Evolutionary conservation across 2,113 vertebrate genomes (phyloP).

Genomic region (Petrocephalus zakoni): DNA sequence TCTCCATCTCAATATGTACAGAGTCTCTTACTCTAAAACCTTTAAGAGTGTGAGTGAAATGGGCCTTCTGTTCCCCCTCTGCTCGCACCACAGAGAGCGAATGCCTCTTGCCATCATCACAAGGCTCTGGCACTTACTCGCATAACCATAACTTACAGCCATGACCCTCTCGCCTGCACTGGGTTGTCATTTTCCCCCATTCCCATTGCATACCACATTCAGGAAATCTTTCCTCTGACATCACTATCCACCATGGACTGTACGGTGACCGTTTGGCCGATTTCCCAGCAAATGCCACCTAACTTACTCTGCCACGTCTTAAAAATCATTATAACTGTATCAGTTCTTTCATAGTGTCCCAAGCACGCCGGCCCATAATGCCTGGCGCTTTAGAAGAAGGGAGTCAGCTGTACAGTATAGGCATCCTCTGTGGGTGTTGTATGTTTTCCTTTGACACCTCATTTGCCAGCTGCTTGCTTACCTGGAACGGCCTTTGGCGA

Average conservation of each 20-base stretch:
- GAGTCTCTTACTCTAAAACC: neutral
- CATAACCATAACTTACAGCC: neutral
- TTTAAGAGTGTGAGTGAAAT: too few relatives aligned
- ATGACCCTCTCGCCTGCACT: neutral
- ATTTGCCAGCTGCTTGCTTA: neutral
- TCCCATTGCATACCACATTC: neutral
- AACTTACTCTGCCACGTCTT: neutral
- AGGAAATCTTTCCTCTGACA: neutral
- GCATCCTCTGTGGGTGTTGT: neutral
- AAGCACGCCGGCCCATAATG: neutral
- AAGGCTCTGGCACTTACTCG: neutral
- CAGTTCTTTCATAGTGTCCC: neutral
- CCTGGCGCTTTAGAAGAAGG: neutral
- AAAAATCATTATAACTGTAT: neutral
- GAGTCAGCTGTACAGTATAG: neutral
- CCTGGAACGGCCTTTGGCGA: neutral
- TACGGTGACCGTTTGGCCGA: neutral
- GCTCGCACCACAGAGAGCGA: neutral
- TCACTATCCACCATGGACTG: neutral
- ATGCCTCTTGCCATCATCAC: neutral
- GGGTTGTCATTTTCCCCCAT: neutral
- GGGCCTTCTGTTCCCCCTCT: too few relatives aligned
- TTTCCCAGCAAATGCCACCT: neutral
- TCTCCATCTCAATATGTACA: neutral
- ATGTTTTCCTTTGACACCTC: neutral